A percentile compares a stretch with the other conserved stretches of the same genome.
Evolutionary conservation across 2,888 invertebrate species (phyloP).

Genomic region (Cantharis nigra): DNA sequence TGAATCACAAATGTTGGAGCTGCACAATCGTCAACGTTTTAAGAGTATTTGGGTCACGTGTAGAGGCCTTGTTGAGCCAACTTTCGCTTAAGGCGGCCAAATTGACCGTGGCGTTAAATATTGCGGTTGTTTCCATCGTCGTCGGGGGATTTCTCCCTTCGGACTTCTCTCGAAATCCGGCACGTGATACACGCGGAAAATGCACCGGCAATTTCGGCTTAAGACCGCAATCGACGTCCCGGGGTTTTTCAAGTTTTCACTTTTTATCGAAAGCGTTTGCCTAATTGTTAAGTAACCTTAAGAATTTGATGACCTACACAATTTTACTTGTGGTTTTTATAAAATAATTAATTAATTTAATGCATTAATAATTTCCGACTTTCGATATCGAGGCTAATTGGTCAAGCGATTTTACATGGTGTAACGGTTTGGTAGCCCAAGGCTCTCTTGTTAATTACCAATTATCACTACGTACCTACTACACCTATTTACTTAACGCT

Average conservation of each 20-base stretch:
- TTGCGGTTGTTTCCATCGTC: not conserved
- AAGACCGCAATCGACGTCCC: not conserved
- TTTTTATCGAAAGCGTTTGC: not conserved
- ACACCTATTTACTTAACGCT: not conserved
- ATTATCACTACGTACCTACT: not conserved
- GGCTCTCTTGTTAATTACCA: not conserved
- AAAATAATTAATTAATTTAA: conserved; percentile 1
- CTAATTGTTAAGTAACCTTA: not conserved
- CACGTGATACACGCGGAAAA: not conserved
- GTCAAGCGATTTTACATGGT: not conserved
- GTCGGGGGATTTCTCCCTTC: not conserved
- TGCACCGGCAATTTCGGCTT: not conserved
- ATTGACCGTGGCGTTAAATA: conserved; percentile 13
- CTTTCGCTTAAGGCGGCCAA: conserved; percentile 26
- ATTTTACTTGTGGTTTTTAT: not conserved
- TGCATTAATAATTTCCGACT: conserved; percentile 9
- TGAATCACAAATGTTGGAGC: conserved; percentile 40
- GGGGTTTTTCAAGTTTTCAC: not conserved
- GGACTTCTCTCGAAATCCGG: not conserved
- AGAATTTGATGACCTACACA: not conserved
- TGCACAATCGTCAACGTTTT: conserved; percentile 26
- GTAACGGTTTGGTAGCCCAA: not conserved
- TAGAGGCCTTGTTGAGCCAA: conserved; percentile 38
- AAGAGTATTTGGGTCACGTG: conserved; percentile 41
- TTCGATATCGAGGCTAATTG: conserved; percentile 4